Evolutionary conservation across 1,140 invertebrate genomes (phyloP).

Genomic region (Holotrichia oblita): DNA sequence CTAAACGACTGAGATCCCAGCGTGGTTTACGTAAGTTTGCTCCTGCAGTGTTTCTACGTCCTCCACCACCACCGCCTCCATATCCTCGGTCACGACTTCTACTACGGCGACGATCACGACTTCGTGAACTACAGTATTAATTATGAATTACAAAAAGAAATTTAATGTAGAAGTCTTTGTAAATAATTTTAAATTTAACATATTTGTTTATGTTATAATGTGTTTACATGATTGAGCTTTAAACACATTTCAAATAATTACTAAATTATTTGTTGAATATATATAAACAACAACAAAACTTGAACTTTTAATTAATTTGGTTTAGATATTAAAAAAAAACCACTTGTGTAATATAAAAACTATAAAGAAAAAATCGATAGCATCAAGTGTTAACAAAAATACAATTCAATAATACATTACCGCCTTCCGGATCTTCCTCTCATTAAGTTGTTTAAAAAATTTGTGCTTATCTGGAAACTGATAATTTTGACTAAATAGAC

Average conservation of each 20-base stretch:
- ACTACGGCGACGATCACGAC: slow-evolving; percentile 50
- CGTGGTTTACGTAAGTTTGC: slow-evolving; percentile 73
- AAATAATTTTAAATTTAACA: too few species aligned
- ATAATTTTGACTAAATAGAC: slow-evolving; percentile 27
- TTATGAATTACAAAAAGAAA: neutral
- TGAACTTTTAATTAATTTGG: too few species aligned
- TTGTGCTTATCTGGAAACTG: neutral
- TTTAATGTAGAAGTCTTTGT: neutral
- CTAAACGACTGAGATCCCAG: slow-evolving; percentile 82
- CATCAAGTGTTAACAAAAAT: neutral
- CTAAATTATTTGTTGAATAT: too few species aligned
- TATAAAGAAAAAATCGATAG: slow-evolving; percentile 39
- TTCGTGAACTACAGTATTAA: slow-evolving; percentile 46
- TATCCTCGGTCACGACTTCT: slow-evolving; percentile 60
- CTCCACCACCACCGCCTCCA: slow-evolving; percentile 63
- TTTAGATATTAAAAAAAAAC: slow-evolving; percentile 22
- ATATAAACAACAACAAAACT: too few species aligned
- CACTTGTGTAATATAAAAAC: neutral
- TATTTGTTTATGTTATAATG: too few species aligned
- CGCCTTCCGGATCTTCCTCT: slow-evolving; percentile 51
- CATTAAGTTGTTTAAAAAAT: slow-evolving; percentile 45
- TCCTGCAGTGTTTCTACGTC: slow-evolving; percentile 63
- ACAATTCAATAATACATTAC: slow-evolving; percentile 43
- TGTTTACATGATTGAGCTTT: too few species aligned
- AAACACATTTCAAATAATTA: too few species aligned